Evolutionary conservation across 2,113 vertebrate species (phyloP).

Genomic region (Bufo bufo): DNA sequence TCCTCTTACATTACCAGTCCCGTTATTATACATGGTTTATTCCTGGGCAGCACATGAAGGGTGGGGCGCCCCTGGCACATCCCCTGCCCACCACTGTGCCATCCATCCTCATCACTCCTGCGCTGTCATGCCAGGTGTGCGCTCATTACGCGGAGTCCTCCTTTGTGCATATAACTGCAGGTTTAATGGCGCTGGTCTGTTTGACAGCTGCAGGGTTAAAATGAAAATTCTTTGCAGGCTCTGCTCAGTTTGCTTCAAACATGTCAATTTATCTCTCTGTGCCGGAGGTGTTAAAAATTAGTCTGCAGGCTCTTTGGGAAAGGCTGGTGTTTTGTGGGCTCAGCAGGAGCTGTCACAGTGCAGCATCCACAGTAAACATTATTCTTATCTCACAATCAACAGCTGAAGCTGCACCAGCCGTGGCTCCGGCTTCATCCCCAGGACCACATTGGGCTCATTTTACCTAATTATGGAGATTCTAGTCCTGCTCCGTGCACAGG

Average conservation of each 20-base stretch:
- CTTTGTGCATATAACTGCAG: background rate
- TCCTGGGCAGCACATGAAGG: background rate
- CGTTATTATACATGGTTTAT: background rate
- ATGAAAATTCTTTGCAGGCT: background rate
- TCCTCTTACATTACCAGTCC: background rate
- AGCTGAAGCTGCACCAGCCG: background rate
- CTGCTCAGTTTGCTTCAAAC: constrained; percentile 40
- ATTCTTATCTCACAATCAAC: constrained; percentile 37
- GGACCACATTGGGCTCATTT: background rate
- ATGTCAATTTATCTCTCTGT: constrained; percentile 42
- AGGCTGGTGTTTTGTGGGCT: constrained; percentile 14
- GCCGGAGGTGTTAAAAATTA: constrained; percentile 39
- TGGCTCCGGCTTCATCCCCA: background rate
- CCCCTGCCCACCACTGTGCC: background rate
- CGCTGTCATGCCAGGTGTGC: background rate
- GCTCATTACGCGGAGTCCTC: background rate
- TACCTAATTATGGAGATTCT: background rate
- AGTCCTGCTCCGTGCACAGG: background rate
- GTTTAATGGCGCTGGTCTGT: background rate
- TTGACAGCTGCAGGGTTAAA: constrained; percentile 29
- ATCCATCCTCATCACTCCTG: too few species aligned
- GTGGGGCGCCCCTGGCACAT: background rate
- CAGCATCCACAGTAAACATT: constrained; percentile 34
- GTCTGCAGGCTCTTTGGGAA: constrained; percentile 40
- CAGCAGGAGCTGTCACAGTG: constrained; percentile 40